A percentile compares a stretch with the other conserved stretches of the same genome.
Conservation (phyloP, 2,797 vertebrate species). For the Percopsis omiscomaycus region DNA sequence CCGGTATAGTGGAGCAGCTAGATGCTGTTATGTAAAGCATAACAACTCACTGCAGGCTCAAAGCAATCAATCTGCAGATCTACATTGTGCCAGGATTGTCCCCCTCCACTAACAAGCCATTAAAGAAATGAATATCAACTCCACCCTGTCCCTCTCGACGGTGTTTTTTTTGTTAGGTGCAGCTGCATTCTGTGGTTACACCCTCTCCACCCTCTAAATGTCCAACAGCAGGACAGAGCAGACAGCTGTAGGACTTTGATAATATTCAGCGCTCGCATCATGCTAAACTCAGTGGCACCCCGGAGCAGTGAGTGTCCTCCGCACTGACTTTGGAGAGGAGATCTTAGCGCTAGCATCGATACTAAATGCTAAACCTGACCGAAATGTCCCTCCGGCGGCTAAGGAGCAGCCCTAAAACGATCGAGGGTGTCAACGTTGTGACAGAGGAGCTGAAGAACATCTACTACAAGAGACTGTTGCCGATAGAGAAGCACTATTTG, state of each 20-base stretch:
- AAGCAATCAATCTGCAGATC: slow-evolving; percentile 29
- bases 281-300: slow-evolving; percentile 36
- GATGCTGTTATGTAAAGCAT: slow-evolving; percentile 3
- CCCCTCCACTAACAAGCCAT: slow-evolving; percentile 40
- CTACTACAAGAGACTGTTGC: slow-evolving; percentile 83
- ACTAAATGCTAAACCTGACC: background rate
- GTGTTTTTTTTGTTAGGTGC: slow-evolving; percentile 63
- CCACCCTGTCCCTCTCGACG: slow-evolving; percentile 70
- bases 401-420: slow-evolving; percentile 77
- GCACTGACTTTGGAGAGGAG: slow-evolving; percentile 3
- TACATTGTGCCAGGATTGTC: slow-evolving; percentile 53
- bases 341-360: background rate
- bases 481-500: slow-evolving; percentile 83
- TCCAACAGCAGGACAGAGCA: slow-evolving; percentile 64
- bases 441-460: slow-evolving; percentile 85
- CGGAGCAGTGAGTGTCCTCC: slow-evolving; percentile 35
- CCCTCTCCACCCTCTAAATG: slow-evolving; percentile 72
- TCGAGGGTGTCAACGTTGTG: slow-evolving; percentile 79
- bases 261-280: slow-evolving; percentile 52
- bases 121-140: slow-evolving; percentile 47
- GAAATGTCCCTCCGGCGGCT: slow-evolving; percentile 54
- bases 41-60: background rate
- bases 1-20: background rate
- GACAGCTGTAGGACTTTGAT: slow-evolving; percentile 69
- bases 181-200: slow-evolving; percentile 76